Conservation (phyloP, 2,888 invertebrate species). For the Gnatocerus cornutus region DNA sequence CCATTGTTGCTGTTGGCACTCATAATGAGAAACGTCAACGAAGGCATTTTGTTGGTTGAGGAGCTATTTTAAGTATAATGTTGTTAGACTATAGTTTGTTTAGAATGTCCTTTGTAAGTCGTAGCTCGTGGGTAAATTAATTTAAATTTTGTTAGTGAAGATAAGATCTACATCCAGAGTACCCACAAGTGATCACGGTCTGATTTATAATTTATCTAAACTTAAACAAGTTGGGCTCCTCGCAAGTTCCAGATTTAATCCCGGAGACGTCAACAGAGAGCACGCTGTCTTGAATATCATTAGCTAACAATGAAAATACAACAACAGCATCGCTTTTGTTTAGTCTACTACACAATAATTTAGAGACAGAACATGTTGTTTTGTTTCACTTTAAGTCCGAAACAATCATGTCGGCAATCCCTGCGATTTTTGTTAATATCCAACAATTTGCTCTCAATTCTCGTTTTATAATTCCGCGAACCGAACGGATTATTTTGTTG, state of each 20-base stretch:
- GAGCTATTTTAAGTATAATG: conserved; percentile 26
- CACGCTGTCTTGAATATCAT: conserved; percentile 54
- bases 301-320: conserved; percentile 49
- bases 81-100: conserved; percentile 40
- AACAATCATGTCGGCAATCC: conserved; percentile 23
- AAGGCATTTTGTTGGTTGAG: conserved; percentile 14
- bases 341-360: conserved; percentile 41
- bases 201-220: conserved; percentile 58
- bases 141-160: conserved; percentile 53
- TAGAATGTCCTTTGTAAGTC: conserved; percentile 35
- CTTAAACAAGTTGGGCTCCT: conserved; percentile 53
- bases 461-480: conserved; percentile 23
- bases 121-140: conserved; percentile 51
- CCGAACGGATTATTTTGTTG: conserved; percentile 25
- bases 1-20: not conserved
- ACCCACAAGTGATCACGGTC: conserved; percentile 55
- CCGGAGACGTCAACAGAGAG: conserved; percentile 50
- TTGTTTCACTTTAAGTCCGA: conserved; percentile 41
- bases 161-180: conserved; percentile 54
- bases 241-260: conserved; percentile 52
- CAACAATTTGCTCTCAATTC: conserved; percentile 17
- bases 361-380: conserved; percentile 38
- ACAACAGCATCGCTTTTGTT: conserved; percentile 47
- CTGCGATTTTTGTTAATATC: conserved; percentile 24
- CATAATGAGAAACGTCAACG: conserved; percentile 9